Evolutionary conservation across 1,140 invertebrate genomes (phyloP).

Genomic region (Limonius californicus): DNA sequence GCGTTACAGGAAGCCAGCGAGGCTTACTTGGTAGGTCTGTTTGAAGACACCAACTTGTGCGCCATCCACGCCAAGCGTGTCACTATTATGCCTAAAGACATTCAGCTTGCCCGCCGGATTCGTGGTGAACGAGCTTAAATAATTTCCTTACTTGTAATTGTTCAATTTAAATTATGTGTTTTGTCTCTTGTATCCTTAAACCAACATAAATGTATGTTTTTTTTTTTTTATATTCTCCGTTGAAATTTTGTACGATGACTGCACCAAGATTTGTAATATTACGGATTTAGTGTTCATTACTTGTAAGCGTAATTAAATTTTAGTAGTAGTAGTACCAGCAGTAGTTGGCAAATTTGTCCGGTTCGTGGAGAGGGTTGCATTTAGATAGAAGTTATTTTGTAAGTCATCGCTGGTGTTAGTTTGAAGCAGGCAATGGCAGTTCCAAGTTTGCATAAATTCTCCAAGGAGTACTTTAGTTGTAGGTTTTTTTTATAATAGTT

Average conservation of each 20-base stretch:
- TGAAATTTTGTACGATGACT: neutral
- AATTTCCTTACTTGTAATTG: neutral
- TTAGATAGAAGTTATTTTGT: neutral
- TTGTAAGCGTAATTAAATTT: neutral
- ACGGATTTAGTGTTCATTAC: neutral
- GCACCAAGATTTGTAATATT: neutral
- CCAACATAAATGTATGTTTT: neutral
- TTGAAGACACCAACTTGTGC: slow-evolving; percentile 92
- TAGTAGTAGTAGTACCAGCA: neutral
- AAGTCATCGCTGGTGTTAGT: no score
- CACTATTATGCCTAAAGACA: slow-evolving; percentile 96
- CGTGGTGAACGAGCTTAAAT: slow-evolving; percentile 76
- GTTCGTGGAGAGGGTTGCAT: no score
- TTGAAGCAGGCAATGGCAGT: no score
- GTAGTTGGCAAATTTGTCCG: no score
- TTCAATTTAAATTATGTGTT: neutral
- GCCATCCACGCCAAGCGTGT: slow-evolving; percentile 93
- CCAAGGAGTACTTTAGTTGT: no score
- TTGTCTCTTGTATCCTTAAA: neutral
- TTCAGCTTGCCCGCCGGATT: slow-evolving; percentile 84
- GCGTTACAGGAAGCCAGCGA: slow-evolving; percentile 86
- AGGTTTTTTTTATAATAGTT: no score
- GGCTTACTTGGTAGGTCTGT: slow-evolving; percentile 86
- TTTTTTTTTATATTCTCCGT: neutral
- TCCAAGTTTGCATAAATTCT: no score